These are phyloP conservation scores for Cavia aperea DNA, from an alignment of 2,113 vertebrate genomes.

Conservation along the genomic window DNA sequence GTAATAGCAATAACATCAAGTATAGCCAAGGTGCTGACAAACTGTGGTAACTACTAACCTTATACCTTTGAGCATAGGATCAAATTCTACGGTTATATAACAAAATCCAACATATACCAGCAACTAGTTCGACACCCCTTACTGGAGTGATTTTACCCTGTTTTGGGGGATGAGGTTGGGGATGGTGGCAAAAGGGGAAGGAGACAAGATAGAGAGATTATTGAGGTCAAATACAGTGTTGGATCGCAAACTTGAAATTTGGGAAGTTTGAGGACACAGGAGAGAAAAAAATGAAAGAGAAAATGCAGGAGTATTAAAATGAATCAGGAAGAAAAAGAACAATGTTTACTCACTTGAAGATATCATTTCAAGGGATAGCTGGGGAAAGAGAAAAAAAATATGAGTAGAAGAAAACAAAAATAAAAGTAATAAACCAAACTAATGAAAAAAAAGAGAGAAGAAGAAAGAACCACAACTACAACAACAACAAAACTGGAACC, in stretches of 20 bases:
- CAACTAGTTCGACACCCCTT: background rate
- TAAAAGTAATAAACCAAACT: background rate
- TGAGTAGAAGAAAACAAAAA: background rate
- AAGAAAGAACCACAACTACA: background rate
- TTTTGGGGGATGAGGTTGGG: too few relatives aligned
- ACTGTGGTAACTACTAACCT: background rate
- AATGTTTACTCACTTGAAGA: too few relatives aligned
- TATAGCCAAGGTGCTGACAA: background rate
- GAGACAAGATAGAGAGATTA: too few relatives aligned
- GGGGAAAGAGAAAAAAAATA: too few relatives aligned
- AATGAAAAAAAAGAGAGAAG: background rate
- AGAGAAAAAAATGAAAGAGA: too few relatives aligned
- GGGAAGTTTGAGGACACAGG: too few relatives aligned
- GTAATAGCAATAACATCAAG: background rate
- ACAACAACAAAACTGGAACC: background rate
- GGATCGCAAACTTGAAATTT: background rate
- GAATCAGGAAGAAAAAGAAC: too few relatives aligned
- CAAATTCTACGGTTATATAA: background rate
- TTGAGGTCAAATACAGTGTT: too few relatives aligned
- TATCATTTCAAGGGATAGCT: too few relatives aligned
- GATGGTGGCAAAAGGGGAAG: background rate
- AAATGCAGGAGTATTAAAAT: too few relatives aligned
- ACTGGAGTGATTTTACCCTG: background rate
- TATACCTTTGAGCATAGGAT: background rate
- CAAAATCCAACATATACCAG: background rate